These are phyloP conservation scores for Mus minutoides DNA, from an alignment of 2,797 vertebrate genomes.

Conservation along the genomic window DNA sequence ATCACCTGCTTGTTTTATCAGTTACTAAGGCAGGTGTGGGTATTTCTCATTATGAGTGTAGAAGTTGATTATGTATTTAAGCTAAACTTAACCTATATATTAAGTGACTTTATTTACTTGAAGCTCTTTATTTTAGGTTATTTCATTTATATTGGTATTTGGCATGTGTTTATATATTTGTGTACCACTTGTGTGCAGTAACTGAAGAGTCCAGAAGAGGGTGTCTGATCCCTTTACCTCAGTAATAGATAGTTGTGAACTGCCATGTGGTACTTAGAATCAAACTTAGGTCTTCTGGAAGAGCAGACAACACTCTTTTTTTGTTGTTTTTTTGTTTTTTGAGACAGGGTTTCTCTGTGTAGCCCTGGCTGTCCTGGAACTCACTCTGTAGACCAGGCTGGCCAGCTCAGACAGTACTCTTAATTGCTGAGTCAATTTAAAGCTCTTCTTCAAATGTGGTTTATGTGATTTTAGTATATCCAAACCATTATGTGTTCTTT, in stretches of 20 bases:
- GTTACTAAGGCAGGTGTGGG: background rate
- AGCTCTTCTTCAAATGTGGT: background rate
- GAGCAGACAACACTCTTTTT: background rate
- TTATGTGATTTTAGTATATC: conserved; percentile 14
- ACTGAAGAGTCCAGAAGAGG: background rate
- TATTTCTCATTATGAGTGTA: background rate
- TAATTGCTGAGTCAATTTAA: background rate
- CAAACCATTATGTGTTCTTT: background rate
- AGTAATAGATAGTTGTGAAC: background rate
- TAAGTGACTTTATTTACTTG: background rate
- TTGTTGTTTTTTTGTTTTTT: too few species aligned
- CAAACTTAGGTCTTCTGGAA: background rate
- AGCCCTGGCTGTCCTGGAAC: too few species aligned
- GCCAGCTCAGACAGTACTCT: background rate
- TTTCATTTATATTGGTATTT: background rate
- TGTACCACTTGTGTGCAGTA: background rate
- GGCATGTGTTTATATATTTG: background rate
- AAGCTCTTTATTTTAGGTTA: background rate
- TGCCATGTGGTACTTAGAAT: background rate
- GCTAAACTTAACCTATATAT: background rate
- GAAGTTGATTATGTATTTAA: background rate
- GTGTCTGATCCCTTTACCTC: background rate
- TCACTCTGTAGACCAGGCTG: too few species aligned
- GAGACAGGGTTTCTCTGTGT: too few species aligned
- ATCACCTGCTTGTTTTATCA: background rate